These are phyloP conservation scores for Papilio gigon DNA, from an alignment of 2,888 invertebrate genomes.

Conservation along the genomic window DNA sequence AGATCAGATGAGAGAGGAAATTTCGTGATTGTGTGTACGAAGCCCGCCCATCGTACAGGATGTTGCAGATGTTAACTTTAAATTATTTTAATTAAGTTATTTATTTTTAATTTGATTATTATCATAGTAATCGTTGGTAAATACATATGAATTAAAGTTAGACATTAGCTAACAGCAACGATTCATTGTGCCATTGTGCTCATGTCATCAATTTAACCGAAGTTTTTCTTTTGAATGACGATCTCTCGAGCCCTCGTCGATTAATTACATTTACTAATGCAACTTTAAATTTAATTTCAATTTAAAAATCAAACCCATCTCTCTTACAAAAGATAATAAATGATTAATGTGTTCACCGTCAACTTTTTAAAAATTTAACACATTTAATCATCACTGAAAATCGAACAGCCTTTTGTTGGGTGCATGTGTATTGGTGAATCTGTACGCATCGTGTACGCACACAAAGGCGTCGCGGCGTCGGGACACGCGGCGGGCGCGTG, in stretches of 20 bases:
- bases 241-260: background rate
- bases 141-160: background rate
- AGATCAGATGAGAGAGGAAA: slow-evolving; percentile 69
- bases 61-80: slow-evolving; percentile 48
- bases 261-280: background rate
- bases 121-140: background rate
- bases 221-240: background rate
- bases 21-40: slow-evolving; percentile 64
- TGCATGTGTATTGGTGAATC: slow-evolving; percentile 58
- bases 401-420: slow-evolving; percentile 60
- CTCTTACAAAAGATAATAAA: background rate
- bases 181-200: too few species aligned
- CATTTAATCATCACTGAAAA: slow-evolving; percentile 49
- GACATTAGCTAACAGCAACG: background rate
- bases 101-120: slow-evolving; percentile 2
- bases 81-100: slow-evolving; percentile 45
- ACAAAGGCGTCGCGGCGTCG: slow-evolving; percentile 39
- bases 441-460: slow-evolving; percentile 54
- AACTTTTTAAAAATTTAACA: slow-evolving; percentile 37
- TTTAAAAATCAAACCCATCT: background rate
- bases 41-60: slow-evolving; percentile 58
- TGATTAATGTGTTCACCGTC: background rate
- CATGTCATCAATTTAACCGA: background rate
- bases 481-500: slow-evolving; percentile 48
- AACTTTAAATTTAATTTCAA: background rate